Conservation (phyloP, 2,888 invertebrate genomes). For the Schizotus pectinicornis region DNA sequence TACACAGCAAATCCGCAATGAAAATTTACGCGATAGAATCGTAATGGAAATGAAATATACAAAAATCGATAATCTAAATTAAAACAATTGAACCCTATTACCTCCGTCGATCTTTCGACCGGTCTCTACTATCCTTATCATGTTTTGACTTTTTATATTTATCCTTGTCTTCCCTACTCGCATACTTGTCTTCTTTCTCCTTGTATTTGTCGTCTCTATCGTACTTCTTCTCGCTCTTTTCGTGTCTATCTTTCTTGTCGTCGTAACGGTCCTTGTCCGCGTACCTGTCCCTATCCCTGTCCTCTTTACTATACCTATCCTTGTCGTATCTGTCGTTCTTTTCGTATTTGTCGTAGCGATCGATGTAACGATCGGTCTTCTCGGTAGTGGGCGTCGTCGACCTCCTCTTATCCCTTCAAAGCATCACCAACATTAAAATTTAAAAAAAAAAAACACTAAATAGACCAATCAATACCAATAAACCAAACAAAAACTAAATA, state of each 20-base stretch:
- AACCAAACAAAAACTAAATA: conserved; percentile 5
- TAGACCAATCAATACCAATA: too few relatives aligned
- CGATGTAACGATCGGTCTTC: conserved; percentile 55
- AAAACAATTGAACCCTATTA: conserved; percentile 18
- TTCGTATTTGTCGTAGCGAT: conserved; percentile 55
- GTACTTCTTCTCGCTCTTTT: conserved; percentile 43
- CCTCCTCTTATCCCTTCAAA: conserved; percentile 56
- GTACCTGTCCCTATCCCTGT: conserved; percentile 38
- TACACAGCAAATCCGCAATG: too few relatives aligned
- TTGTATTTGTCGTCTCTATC: conserved; percentile 49
- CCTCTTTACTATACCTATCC: conserved; percentile 39
- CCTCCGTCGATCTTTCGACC: conserved; percentile 52
- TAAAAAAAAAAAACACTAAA: too few relatives aligned
- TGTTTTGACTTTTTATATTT: conserved; percentile 49
- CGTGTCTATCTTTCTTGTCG: conserved; percentile 47
- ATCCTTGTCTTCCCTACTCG: conserved; percentile 44
- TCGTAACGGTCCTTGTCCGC: conserved; percentile 45
- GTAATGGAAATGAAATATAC: too few relatives aligned
- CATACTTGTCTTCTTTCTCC: conserved; percentile 43
- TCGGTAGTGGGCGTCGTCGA: conserved; percentile 58
- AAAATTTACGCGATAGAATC: too few relatives aligned
- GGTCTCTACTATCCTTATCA: conserved; percentile 44
- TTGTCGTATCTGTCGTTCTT: conserved; percentile 47
- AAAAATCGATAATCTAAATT: too few relatives aligned
- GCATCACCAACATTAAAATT: too few relatives aligned